Evolutionary conservation across 2,797 vertebrate genomes (phyloP), one percentile per base, ranked within the genome.

Genomic region (Leptoclinus maculatus): DNA sequence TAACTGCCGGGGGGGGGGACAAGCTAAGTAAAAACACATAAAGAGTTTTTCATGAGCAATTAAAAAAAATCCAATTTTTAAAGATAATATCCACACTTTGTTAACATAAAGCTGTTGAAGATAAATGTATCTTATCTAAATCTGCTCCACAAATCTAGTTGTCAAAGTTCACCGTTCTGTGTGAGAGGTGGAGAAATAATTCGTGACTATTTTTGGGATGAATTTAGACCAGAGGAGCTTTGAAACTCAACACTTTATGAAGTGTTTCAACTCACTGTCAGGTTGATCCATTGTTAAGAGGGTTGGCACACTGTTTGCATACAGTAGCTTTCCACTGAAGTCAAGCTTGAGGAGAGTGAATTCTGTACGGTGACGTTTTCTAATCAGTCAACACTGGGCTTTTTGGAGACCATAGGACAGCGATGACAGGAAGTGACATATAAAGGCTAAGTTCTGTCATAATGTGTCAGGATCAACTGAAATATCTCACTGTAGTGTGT

Each of bases 1-100:
- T 60, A 78, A 74, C 66, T 49, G 76, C 84, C 82, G 36, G 23
- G 7, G 64, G 59, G 2, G 14, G 36, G 63, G 2, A 34, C 32
- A 34, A 5, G 41, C 16, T 16, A 16, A 43, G 2, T 16, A 38
- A 38, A 38, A 38, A 38, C 60, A 51, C 2, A 29, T 45, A 16
- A 2, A 54, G 14, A 38, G 5, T 68, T 49, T 49, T 49, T 64
- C 45, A 51, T 2, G 1, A 23, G 16, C 17, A 16, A 38, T 78
- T 60, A 66, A 13, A 66, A 41, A 3, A 23, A n/a, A n/a, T n/a
- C n/a, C n/a, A n/a, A n/a, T 73, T 27, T 59, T 68, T 13, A 17
- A 17, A 3, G 41, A 29, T 23, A 14, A 51, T 54, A 29, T 16
- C 45, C 10, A 23, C 62, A 59, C 4, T 45, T 23, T 76, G 27